Evolutionary conservation across 2,888 invertebrate genomes (phyloP), one percentile per base, ranked within the genome.

Genomic region (Lycaena phlaeas): DNA sequence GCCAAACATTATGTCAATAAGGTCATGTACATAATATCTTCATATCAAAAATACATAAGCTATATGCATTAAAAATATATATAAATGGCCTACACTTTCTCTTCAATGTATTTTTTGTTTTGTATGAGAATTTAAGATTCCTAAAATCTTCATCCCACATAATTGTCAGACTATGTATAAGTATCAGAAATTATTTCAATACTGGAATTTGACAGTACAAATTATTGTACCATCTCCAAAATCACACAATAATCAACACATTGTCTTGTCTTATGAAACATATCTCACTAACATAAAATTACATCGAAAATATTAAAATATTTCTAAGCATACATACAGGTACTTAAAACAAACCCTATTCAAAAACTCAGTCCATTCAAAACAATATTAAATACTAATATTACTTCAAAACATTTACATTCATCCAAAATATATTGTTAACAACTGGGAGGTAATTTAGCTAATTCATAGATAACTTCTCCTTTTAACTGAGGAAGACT

Each of bases 401-500:
- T 37, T 36, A 42, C 10, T 41, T 52, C 50, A 42, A 40, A 48
- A 44, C 14, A 4, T 29, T 15, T 3, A 22, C n/a, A n/a, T n/a
- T n/a, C n/a, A n/a, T n/a, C n/a, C n/a, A 10, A 22, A 38, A 40
- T 12, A 25, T 26, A 17, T 45, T 14, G 27, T 30, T 38, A 27
- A 17, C 22, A 37, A 37, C 39, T 37, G 5, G 18, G 28, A 7
- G 41, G 14, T 2, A 30, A 31, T 31, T 41, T 41, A 10, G 69
- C 71, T 31, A 84, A 46, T 46, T 71, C 61, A 31, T 60, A 47
- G 17, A 82, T 66, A 17, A 58, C 51, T 40, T 69, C 66, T 11
- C 87, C 79, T 56, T 76, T 85, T n/a, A 92, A 68, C 57, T 91
- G 90, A 0, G 88, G 78, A 15, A 89, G 85, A 15, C 78, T 56